Evolutionary conservation across 2,797 vertebrate species (phyloP).

Genomic region (Hydrophis major): DNA sequence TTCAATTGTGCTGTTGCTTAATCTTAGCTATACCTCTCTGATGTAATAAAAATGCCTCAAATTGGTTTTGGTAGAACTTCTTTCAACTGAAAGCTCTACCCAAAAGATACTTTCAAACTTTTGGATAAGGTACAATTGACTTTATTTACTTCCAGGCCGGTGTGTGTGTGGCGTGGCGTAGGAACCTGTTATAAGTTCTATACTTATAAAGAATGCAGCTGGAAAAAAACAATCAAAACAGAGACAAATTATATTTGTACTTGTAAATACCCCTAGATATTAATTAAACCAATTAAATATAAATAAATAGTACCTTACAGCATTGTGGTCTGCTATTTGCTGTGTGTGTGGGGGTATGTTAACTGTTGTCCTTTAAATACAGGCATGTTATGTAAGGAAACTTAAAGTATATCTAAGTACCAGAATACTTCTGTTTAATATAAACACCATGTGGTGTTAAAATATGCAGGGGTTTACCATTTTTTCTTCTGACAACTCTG

Average conservation of each 20-base stretch:
- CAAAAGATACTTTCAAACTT: neutral
- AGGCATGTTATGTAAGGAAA: neutral
- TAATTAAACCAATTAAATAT: neutral
- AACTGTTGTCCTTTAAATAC: neutral
- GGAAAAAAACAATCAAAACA: neutral
- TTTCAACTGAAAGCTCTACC: neutral
- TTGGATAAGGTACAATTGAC: neutral
- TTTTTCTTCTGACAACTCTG: neutral
- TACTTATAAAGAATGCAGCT: neutral
- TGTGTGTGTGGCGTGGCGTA: too few species aligned
- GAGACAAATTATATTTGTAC: neutral
- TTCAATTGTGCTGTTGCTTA: neutral
- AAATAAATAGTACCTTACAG: neutral
- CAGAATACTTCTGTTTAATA: neutral
- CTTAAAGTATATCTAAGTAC: neutral
- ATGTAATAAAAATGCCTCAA: neutral
- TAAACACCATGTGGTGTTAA: neutral
- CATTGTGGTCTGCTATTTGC: neutral
- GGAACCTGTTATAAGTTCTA: neutral
- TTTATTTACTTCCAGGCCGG: neutral
- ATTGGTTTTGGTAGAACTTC: neutral
- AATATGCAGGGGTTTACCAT: neutral
- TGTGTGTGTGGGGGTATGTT: neutral
- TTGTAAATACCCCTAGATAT: neutral
- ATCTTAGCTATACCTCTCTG: neutral